A percentile compares a stretch with the other conserved stretches of the same genome.
Evolutionary conservation across 2,797 vertebrate species (phyloP).

Genomic region (Leuciscus waleckii): DNA sequence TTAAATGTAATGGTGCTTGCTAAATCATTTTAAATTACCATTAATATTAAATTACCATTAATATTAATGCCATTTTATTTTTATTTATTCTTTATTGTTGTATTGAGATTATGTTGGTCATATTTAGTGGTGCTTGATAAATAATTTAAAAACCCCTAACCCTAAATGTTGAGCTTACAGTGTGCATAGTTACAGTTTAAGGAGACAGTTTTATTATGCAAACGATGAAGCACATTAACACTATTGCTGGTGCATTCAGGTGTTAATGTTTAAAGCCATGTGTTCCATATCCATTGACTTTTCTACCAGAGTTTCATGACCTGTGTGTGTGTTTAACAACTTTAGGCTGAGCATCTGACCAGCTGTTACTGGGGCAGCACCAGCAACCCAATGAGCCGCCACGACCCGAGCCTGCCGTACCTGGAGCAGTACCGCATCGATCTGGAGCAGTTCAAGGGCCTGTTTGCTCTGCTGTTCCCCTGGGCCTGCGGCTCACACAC

Average conservation of each 20-base stretch:
- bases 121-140: background rate
- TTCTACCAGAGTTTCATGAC: too few species aligned
- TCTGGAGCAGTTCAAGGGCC: conserved; percentile 94
- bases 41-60: background rate
- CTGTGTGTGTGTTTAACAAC: background rate
- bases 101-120: too few species aligned
- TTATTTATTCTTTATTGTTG: background rate
- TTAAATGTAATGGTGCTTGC: background rate
- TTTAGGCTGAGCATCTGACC: conserved; percentile 92
- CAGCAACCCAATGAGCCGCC: conserved; percentile 90
- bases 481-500: conserved; percentile 94
- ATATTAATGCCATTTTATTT: background rate
- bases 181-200: background rate
- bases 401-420: conserved; percentile 96
- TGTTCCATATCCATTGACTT: background rate
- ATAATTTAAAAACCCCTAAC: background rate
- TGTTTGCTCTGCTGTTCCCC: conserved; percentile 92
- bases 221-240: background rate
- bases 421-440: conserved; percentile 98
- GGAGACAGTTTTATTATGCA: background rate
- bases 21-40: background rate
- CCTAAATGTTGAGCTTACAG: background rate
- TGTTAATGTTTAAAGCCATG: background rate
- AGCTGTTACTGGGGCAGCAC: conserved; percentile 98
- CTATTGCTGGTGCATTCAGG: background rate